These are phyloP conservation scores for Gonocerus acuteangulatus DNA, from an alignment of 2,888 invertebrate genomes.

Conservation along the genomic window DNA sequence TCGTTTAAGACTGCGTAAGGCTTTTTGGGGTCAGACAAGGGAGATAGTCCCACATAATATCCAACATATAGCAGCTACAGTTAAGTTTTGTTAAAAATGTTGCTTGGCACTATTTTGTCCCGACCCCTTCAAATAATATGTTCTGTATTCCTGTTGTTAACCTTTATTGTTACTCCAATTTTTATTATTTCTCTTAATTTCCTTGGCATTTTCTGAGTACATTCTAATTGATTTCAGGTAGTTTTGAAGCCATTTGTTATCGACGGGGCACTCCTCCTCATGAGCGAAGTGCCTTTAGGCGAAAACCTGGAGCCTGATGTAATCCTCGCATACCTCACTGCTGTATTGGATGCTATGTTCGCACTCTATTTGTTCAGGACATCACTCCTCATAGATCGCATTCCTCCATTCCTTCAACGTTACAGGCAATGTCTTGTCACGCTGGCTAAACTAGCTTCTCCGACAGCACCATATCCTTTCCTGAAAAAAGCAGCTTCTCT, in stretches of 20 bases:
- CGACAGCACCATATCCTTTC: constrained; percentile 4
- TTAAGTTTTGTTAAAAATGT: no score
- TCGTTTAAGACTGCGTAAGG: no score
- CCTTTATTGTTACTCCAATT: no score
- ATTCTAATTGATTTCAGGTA: no score
- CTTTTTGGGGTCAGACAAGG: no score
- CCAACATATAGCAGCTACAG: no score
- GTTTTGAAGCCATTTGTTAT: constrained; percentile 26
- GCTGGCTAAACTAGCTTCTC: constrained; percentile 11
- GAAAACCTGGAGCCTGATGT: neutral
- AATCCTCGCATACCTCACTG: constrained; percentile 6
- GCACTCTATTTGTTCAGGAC: constrained; percentile 30
- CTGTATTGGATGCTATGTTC: constrained; percentile 28
- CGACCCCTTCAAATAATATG: no score
- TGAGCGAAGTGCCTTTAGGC: constrained; percentile 27
- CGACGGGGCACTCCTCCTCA: constrained; percentile 29
- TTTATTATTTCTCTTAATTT: no score
- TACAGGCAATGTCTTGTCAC: constrained; percentile 25
- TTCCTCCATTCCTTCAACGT: constrained; percentile 31
- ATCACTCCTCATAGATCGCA: constrained; percentile 29
- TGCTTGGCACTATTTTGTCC: no score
- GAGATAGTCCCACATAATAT: no score
- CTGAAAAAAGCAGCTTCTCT: constrained; percentile 41
- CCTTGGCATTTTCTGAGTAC: no score
- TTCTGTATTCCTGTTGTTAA: no score